phyloP scores from a whole-genome alignment of 2,888 invertebrate genomes.

The Lydus trimaculatus region DNA sequence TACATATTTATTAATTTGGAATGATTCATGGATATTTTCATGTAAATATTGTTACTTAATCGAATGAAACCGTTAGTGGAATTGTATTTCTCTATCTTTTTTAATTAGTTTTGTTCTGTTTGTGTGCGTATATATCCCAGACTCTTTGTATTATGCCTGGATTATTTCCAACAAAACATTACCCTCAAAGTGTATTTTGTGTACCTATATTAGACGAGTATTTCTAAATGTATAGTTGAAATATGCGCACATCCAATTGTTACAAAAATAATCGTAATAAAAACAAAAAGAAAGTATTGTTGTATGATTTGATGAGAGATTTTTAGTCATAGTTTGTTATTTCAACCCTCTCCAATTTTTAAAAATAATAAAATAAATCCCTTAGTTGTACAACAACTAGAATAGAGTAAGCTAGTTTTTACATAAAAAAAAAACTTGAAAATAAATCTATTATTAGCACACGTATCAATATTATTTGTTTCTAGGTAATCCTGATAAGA shows the following conservation, averaged over 20 bases:
- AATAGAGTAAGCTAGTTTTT: neutral
- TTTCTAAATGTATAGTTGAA: neutral
- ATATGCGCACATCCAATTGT: conserved; percentile 3
- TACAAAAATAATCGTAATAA: neutral
- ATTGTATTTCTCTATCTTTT: neutral
- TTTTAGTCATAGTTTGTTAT: neutral
- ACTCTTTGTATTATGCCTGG: neutral
- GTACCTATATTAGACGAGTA: neutral
- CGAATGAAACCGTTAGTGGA: neutral
- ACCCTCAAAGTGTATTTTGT: neutral
- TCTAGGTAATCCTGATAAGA: conserved; percentile 40
- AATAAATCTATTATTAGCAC: neutral
- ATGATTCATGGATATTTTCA: neutral
- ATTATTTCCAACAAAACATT: neutral
- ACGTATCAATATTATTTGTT: conserved; percentile 20
- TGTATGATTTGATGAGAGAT: conserved; percentile 4
- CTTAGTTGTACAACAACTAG: neutral
- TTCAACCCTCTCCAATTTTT: neutral
- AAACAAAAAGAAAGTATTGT: neutral
- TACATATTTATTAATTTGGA: neutral
- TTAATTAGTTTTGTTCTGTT: neutral
- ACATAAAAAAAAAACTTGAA: too few species aligned
- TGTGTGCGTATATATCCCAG: neutral
- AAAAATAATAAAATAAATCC: neutral
- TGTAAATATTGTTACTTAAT: conserved; percentile 8